Evolutionary conservation across 2,888 invertebrate species (phyloP).

Genomic region (Chloroclysta siterata): DNA sequence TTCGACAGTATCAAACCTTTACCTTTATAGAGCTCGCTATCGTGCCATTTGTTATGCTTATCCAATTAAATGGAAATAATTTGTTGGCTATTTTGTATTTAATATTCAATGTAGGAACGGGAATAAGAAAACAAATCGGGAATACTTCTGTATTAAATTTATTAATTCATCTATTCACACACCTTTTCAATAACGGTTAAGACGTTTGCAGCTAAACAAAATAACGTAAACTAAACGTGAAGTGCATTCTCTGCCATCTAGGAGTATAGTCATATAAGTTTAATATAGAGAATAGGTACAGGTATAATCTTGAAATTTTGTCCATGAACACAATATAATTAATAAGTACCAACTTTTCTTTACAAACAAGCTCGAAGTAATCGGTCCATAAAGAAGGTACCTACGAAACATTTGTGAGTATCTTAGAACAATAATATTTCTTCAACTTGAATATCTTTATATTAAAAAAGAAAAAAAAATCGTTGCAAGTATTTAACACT

Average conservation of each 20-base stretch:
- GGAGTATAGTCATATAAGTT: conserved; percentile 14
- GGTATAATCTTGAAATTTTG: conserved; percentile 14
- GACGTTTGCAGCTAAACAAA: conserved; percentile 70
- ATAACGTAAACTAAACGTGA: conserved; percentile 32
- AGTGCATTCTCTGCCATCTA: conserved; percentile 28
- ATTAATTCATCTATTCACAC: conserved; percentile 86
- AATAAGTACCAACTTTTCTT: conserved; percentile 6
- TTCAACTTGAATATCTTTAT: conserved; percentile 18
- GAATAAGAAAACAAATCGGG: conserved; percentile 50
- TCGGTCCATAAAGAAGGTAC: conserved; percentile 6
- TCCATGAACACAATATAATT: too few species aligned
- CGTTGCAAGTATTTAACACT: conserved; percentile 53
- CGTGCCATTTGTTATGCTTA: too few species aligned
- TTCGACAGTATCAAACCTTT: too few species aligned
- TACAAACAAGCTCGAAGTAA: conserved; percentile 18
- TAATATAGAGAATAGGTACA: conserved; percentile 13
- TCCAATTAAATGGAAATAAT: too few species aligned
- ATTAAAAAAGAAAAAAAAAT: conserved; percentile 17
- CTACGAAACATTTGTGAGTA: conserved; percentile 8
- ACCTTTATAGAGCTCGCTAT: too few species aligned
- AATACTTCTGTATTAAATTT: conserved; percentile 83
- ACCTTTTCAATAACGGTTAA: conserved; percentile 78
- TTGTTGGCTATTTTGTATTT: too few species aligned
- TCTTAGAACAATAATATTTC: conserved; percentile 7
- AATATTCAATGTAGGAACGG: background rate